Evolutionary conservation across 2,888 invertebrate genomes (phyloP), one percentile per base, ranked within the genome.

Genomic region (Sicus ferrugineus): DNA sequence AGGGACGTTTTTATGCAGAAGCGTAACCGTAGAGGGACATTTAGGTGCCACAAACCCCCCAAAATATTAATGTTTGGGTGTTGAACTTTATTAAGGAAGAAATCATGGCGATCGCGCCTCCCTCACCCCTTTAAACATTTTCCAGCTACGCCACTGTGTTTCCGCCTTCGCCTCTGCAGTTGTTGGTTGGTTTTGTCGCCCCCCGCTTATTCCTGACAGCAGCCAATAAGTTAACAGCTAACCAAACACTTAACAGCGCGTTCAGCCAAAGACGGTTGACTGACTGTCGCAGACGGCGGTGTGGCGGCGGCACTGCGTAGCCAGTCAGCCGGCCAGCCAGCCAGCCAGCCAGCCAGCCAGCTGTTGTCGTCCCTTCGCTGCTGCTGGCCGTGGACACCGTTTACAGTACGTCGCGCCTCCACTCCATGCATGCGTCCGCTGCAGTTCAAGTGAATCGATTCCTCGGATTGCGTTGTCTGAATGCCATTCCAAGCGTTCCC

Each of bases 401-500:
- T 31, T 16, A n/a, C 38, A 3, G 38, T n/a, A 31, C 26, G 63
- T 19, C 48, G 46, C 5, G 30, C 7, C 30, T 30, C n/a, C 46
- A 26, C 9, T 4, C 38, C 38, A 21, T 38, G 19, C 16, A n/a
- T 62, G 38, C 42, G 3, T 58, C 21, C 30, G 52, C 19, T 52
- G n/a, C n/a, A 52, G 38, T 52, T 65, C 42, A 56, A 38, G 56
- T 16, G 54, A 54, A 66, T 56, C 66, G 66, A 66, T 66, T 66
- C 54, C 28, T 48, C 19, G 54, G 28, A 23, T 30, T 50, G 28
- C 34, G 19, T 64, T 64, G 50, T 50, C 30, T 30, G 64, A 23
- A 50, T 50, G 38, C 42, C 54, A 66, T 66, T 66, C 66, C 66
- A 28, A 38, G 34, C 66, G 56, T 66, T 66, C 66, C 30, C 28